These are phyloP conservation scores for Heliconius hewitsoni DNA, from an alignment of 1,140 invertebrate genomes.

Conservation along the genomic window DNA sequence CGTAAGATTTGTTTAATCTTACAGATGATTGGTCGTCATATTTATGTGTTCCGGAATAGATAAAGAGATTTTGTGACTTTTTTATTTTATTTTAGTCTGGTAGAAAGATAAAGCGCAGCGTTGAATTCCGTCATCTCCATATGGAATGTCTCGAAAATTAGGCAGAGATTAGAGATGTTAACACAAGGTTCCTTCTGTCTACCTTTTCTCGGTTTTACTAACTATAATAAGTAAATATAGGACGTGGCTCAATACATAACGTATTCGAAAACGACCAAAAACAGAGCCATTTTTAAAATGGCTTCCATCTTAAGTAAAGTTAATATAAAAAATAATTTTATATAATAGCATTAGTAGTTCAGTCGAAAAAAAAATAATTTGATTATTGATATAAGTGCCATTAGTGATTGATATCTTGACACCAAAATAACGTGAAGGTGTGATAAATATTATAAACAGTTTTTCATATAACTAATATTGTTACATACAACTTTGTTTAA, in stretches of 20 bases:
- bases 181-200: too few relatives aligned
- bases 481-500: not conserved
- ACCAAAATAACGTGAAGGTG: not conserved
- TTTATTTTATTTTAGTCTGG: not conserved
- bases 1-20: not conserved
- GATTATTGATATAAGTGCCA: not conserved
- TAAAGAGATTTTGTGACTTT: not conserved
- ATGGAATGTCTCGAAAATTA: too few relatives aligned
- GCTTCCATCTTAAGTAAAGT: too few relatives aligned
- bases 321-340: not conserved
- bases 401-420: slow-evolving; percentile 8
- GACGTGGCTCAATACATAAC: too few relatives aligned
- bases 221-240: too few relatives aligned
- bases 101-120: too few relatives aligned
- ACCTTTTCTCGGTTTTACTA: too few relatives aligned
- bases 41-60: not conserved
- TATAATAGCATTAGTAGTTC: not conserved
- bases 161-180: too few relatives aligned
- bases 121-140: too few relatives aligned
- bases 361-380: not conserved
- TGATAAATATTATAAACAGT: not conserved
- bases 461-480: not conserved
- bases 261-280: too few relatives aligned
- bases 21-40: not conserved
- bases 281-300: too few relatives aligned